Evolutionary conservation across 2,888 invertebrate genomes (phyloP), one percentile per base, ranked within the genome.

Genomic region (Torymus tubicola): DNA sequence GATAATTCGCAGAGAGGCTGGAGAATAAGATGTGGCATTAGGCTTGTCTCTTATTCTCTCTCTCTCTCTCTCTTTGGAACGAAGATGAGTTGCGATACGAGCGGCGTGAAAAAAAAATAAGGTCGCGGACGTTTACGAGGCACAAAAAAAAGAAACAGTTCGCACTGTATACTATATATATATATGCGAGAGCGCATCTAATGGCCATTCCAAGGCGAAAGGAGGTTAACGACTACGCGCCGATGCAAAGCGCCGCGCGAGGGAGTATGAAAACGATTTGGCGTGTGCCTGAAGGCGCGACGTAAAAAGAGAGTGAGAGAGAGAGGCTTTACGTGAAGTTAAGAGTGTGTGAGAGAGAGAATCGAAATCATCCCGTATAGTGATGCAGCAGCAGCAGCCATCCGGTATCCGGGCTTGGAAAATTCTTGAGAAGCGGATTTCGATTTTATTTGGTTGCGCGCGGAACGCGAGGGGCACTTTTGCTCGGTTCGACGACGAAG

Each of bases 61-160:
- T 67, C 14, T 16, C 52, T 50, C n/a, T 21, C 24, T 42, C 61
- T 1, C 11, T 58, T 18, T 21, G 61, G 72, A 81, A 82, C 73
- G 75, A 74, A 83, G 67, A 79, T 71, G 78, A 81, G 70, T 68
- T 8, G 1, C 42, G 42, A 42, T 42, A 42, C 42, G 42, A 42
- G 8, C 42, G 42, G 42, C 42, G 21, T 21, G 8, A 42, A 8
- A 8, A 42, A 8, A 42, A 42, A 42, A 42, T 42, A 42, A 77
- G 70, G 79, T 60, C 61, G 50, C 61, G 50, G 21, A 64, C 71
- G 67, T 69, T 79, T 81, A 75, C 21, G 73, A 81, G 61, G 55
- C 73, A 69, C 80, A 81, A 83, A 77, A 72, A 81, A 81, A 42
- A 31, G 10, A 42, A 42, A 8, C 81, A 77, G 53, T 65, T 61